Conservation (phyloP, 2,888 invertebrate species). For the Gastracanthus pulcherrimus region DNA sequence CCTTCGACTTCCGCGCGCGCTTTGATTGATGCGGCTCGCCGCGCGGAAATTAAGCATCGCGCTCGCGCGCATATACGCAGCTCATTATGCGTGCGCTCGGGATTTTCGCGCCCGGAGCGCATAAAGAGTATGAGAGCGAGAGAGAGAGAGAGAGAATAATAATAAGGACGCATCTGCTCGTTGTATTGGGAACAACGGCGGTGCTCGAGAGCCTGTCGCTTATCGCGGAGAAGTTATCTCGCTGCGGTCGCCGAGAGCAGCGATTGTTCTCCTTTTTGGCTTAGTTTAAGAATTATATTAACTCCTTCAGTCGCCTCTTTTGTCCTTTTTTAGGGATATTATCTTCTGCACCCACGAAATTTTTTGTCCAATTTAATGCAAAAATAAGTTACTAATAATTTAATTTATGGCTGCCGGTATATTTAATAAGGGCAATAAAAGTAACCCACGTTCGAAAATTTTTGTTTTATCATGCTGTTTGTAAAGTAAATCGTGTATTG, state of each 20-base stretch:
- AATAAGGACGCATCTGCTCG: background rate
- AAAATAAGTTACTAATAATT: too few relatives aligned
- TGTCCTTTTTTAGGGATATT: too few relatives aligned
- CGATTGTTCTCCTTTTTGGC: too few relatives aligned
- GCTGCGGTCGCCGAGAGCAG: background rate
- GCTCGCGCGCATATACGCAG: slow-evolving; percentile 21
- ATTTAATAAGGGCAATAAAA: too few relatives aligned
- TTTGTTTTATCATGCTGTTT: too few relatives aligned
- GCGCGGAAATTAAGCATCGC: slow-evolving; percentile 39
- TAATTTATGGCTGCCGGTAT: too few relatives aligned
- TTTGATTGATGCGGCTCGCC: slow-evolving; percentile 51
- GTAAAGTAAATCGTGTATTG: too few relatives aligned
- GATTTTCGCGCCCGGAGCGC: slow-evolving; percentile 26
- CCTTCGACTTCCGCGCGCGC: slow-evolving; percentile 37
- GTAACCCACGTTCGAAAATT: too few relatives aligned
- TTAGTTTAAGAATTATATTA: too few relatives aligned
- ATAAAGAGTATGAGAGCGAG: background rate
- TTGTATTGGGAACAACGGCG: slow-evolving; percentile 5
- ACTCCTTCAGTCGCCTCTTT: too few relatives aligned
- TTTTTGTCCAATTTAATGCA: too few relatives aligned
- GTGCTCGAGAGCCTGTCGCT: background rate
- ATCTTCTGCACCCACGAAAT: too few relatives aligned
- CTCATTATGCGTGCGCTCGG: slow-evolving; percentile 41
- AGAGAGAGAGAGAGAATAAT: slow-evolving; percentile 18
- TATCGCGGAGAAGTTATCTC: slow-evolving; percentile 29